These are phyloP conservation scores for Xenotilapia leptura DNA, from an alignment of 2,113 vertebrate species.

Conservation along the genomic window DNA sequence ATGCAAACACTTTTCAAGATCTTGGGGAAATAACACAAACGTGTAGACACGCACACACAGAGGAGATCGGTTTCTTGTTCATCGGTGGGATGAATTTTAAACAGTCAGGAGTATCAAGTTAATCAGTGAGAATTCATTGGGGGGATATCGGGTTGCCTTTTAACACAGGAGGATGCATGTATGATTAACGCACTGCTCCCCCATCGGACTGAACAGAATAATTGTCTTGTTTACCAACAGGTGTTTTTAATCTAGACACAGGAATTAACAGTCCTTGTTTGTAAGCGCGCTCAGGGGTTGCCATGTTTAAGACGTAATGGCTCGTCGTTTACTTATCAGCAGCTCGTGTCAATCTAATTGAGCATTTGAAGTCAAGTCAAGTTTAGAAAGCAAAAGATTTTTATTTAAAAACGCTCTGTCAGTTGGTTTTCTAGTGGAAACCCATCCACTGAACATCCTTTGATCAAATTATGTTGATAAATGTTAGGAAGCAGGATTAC, in stretches of 20 bases:
- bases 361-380: not conserved
- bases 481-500: not conserved
- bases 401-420: not conserved
- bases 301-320: conserved; percentile 12
- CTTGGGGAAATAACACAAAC: conserved; percentile 60
- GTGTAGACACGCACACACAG: not conserved
- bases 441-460: not conserved
- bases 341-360: not conserved
- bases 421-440: not conserved
- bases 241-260: conserved; percentile 65
- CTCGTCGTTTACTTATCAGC: conserved; percentile 22
- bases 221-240: conserved; percentile 94
- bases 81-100: conserved; percentile 97
- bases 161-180: conserved; percentile 91
- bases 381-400: not conserved
- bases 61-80: conserved; percentile 86
- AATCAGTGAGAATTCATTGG: conserved; percentile 90
- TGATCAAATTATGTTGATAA: not conserved
- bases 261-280: conserved; percentile 51
- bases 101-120: conserved; percentile 86
- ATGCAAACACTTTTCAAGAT: conserved; percentile 89
- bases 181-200: conserved; percentile 89
- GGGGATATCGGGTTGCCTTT: conserved; percentile 94
- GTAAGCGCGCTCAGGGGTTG: conserved; percentile 16
- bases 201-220: conserved; percentile 80